Evolutionary conservation across 2,888 invertebrate species (phyloP).

Genomic region (Hirtodrosophila trivittata): DNA sequence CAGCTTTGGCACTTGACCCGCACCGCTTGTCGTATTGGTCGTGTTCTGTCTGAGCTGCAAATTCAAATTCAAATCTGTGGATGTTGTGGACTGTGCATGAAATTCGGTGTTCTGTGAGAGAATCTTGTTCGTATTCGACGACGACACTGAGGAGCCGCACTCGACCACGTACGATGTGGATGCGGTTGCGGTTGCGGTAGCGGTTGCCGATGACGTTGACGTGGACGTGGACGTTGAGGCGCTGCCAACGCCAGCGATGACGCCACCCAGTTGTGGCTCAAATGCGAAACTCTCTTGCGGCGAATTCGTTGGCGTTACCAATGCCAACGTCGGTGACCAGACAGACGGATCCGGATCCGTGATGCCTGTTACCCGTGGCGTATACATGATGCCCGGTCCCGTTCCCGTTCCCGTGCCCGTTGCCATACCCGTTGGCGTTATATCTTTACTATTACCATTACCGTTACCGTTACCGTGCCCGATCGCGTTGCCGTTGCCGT

Average conservation of each 20-base stretch:
- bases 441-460: slow-evolving; percentile 15
- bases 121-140: slow-evolving; percentile 65
- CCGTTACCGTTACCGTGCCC: slow-evolving; percentile 8
- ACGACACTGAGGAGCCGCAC: slow-evolving; percentile 48
- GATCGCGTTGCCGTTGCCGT: slow-evolving; percentile 9
- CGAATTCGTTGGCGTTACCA: slow-evolving; percentile 77
- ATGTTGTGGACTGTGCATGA: slow-evolving; percentile 69
- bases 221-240: slow-evolving; percentile 41
- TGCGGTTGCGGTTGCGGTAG: slow-evolving; percentile 31
- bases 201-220: slow-evolving; percentile 28
- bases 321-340: slow-evolving; percentile 71
- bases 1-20: slow-evolving; percentile 52
- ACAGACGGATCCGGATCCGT: slow-evolving; percentile 31
- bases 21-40: slow-evolving; percentile 41
- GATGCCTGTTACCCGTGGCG: slow-evolving; percentile 9
- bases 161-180: slow-evolving; percentile 66
- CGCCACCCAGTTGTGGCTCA: slow-evolving; percentile 51
- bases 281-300: slow-evolving; percentile 67
- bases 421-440: slow-evolving; percentile 4
- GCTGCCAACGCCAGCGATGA: slow-evolving; percentile 70
- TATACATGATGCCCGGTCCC: not conserved
- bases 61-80: slow-evolving; percentile 79
- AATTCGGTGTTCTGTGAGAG: slow-evolving; percentile 62
- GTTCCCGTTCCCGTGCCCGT: slow-evolving; percentile 11
- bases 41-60: slow-evolving; percentile 74